These are phyloP conservation scores for Drosophila ficusphila DNA, from an alignment of 1,140 invertebrate species.

Conservation along the genomic window DNA sequence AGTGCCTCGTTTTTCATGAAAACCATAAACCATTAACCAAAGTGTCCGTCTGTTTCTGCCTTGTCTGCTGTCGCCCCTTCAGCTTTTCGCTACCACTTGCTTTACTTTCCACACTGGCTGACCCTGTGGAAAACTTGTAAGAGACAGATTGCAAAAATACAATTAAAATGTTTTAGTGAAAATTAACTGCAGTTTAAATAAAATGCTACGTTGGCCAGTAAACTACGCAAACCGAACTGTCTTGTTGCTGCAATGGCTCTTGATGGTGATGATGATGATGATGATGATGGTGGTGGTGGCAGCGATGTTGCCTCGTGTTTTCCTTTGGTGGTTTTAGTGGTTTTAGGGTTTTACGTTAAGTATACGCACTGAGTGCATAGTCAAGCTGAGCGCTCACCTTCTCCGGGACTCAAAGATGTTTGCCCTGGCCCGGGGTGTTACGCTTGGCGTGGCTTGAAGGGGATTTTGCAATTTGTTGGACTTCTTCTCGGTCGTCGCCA, in stretches of 20 bases:
- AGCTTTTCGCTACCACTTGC: constrained; percentile 18
- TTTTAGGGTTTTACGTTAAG: constrained; percentile 76
- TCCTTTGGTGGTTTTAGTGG: constrained; percentile 77
- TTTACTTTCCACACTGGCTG: constrained; percentile 11
- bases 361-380: constrained; percentile 71
- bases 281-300: neutral
- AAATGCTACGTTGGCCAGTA: constrained; percentile 71
- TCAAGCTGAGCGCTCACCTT: constrained; percentile 50
- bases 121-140: constrained; percentile 68
- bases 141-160: constrained; percentile 81
- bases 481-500: constrained; percentile 57
- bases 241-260: neutral
- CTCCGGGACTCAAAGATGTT: constrained; percentile 57
- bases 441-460: constrained; percentile 52
- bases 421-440: constrained; percentile 52
- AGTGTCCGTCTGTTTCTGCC: constrained; percentile 34
- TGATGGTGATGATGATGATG: neutral
- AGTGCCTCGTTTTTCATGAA: too few relatives aligned
- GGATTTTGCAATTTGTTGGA: constrained; percentile 79
- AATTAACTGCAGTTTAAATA: constrained; percentile 83
- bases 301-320: constrained; percentile 45
- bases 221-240: constrained; percentile 34
- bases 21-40: constrained; percentile 9
- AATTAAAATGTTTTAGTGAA: constrained; percentile 82
- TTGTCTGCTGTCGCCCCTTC: constrained; percentile 20